Evolutionary conservation across 2,113 vertebrate genomes (phyloP).

Genomic region (Caretta caretta): DNA sequence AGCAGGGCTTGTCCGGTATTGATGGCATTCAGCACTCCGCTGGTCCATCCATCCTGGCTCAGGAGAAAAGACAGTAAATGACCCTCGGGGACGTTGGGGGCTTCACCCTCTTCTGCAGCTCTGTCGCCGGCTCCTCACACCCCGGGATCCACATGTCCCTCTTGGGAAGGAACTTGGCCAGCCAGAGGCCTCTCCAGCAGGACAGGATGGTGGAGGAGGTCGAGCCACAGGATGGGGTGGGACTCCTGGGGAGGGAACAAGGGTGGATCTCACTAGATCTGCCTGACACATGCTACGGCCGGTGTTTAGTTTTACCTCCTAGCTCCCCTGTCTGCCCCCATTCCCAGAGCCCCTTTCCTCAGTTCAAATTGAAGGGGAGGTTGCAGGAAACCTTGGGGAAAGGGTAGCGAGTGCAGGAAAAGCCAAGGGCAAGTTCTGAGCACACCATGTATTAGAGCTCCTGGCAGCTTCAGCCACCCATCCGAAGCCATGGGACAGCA

Average conservation of each 20-base stretch:
- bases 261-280: neutral
- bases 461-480: neutral
- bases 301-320: neutral
- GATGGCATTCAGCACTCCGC: neutral
- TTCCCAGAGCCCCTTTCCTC: neutral
- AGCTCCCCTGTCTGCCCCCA: neutral
- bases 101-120: neutral
- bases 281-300: neutral
- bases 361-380: neutral
- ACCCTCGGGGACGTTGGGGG: neutral
- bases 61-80: neutral
- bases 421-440: neutral
- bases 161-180: slow-evolving; percentile 45
- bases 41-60: neutral
- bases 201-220: slow-evolving; percentile 52
- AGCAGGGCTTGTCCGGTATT: neutral
- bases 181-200: slow-evolving; percentile 71
- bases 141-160: neutral
- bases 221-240: neutral
- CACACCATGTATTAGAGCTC: neutral
- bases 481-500: no score
- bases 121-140: neutral
- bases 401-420: neutral
- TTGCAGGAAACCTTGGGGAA: neutral
- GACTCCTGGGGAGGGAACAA: slow-evolving; percentile 59